phyloP scores from a whole-genome alignment of 2,113 vertebrate species.

The Takifugu flavidus region DNA sequence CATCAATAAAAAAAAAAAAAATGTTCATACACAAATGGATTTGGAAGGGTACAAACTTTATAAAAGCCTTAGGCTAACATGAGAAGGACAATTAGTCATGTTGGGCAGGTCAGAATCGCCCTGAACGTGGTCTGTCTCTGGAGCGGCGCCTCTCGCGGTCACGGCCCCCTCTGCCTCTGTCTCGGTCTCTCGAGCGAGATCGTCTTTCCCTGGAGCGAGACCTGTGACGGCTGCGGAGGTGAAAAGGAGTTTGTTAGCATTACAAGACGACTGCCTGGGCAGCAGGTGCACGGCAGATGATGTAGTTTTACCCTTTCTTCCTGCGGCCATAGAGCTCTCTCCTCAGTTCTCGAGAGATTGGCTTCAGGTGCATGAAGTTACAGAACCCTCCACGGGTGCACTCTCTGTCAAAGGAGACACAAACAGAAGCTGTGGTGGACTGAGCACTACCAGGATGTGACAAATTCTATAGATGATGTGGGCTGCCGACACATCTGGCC shows the following conservation, averaged over 20 bases:
- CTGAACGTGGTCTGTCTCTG: slow-evolving; percentile 92
- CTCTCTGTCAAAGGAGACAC: slow-evolving; percentile 75
- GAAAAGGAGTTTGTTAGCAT: neutral
- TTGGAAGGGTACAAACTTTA: slow-evolving; percentile 45
- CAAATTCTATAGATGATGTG: too few relatives aligned
- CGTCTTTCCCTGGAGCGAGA: slow-evolving; percentile 88
- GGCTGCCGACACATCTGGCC: too few relatives aligned
- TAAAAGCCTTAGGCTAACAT: slow-evolving; percentile 31
- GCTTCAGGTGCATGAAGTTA: slow-evolving; percentile 99
- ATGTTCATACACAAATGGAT: slow-evolving; percentile 42
- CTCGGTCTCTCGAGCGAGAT: slow-evolving; percentile 87
- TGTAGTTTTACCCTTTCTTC: slow-evolving; percentile 84
- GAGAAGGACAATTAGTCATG: slow-evolving; percentile 68
- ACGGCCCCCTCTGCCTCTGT: slow-evolving; percentile 12
- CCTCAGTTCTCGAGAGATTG: slow-evolving; percentile 93
- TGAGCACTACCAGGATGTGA: neutral
- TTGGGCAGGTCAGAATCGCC: slow-evolving; percentile 87
- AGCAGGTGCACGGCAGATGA: neutral
- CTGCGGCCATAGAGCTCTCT: slow-evolving; percentile 92
- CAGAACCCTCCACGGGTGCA: slow-evolving; percentile 98
- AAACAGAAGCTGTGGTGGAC: neutral
- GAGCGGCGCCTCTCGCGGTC: slow-evolving; percentile 81
- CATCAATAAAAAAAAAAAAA: slow-evolving; percentile 56
- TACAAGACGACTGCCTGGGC: neutral
- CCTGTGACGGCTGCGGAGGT: slow-evolving; percentile 74